These are phyloP conservation scores for Standfussiana lucernea DNA, from an alignment of 2,888 invertebrate species.

Conservation along the genomic window DNA sequence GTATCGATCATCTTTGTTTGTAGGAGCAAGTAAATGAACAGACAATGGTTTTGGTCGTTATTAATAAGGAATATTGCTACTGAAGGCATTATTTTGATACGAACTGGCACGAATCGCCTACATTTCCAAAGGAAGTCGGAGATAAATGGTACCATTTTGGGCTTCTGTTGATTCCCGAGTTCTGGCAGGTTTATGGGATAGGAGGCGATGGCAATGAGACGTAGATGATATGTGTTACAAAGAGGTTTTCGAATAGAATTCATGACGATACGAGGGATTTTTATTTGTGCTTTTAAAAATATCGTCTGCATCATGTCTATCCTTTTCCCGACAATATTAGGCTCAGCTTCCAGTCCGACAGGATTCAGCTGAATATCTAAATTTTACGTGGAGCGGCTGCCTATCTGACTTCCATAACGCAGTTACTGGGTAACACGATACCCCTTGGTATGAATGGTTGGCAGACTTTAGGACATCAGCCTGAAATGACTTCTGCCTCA, in stretches of 20 bases:
- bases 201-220: too few species aligned
- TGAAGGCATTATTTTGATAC: slow-evolving; percentile 4
- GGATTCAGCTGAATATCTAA: background rate
- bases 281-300: too few species aligned
- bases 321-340: background rate
- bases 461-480: background rate
- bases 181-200: background rate
- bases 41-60: slow-evolving; percentile 21
- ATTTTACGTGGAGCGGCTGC: background rate
- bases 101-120: background rate
- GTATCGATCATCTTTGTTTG: slow-evolving; percentile 49
- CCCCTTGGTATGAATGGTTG: background rate
- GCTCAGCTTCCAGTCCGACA: background rate
- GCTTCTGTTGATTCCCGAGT: background rate
- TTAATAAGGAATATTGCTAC: slow-evolving; percentile 18
- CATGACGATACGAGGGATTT: background rate
- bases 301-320: too few species aligned
- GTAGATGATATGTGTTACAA: too few species aligned
- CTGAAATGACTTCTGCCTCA: background rate
- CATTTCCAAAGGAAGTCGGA: background rate
- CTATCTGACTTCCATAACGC: background rate
- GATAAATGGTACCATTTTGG: background rate
- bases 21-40: slow-evolving; percentile 32
- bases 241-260: too few species aligned
- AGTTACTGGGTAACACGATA: background rate